Percentiles rank a stretch among this genome's conserved stretches.
phyloP scores from a whole-genome alignment of 1,140 invertebrate genomes.

The Telenomus remus region DNA sequence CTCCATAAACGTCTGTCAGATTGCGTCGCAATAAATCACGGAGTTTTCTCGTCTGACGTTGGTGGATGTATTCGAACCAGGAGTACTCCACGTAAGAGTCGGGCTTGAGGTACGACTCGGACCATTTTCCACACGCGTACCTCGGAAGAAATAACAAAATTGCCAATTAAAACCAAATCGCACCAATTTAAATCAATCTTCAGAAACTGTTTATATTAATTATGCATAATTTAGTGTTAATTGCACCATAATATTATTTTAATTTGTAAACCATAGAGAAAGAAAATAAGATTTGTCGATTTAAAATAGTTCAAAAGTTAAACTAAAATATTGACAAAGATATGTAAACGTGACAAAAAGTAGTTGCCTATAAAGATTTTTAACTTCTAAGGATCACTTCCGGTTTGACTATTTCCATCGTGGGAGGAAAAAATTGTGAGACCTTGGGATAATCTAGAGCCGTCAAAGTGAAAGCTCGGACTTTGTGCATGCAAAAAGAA shows the following conservation, averaged over 20 bases:
- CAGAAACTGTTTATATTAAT: no score
- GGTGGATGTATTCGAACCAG: conserved; percentile 81
- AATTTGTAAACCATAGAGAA: no score
- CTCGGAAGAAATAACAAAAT: conserved; percentile 37
- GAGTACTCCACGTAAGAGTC: conserved; percentile 78
- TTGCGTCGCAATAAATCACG: conserved; percentile 79
- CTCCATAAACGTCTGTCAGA: conserved; percentile 62
- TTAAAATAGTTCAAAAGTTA: no score
- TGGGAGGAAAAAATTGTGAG: conserved; percentile 2
- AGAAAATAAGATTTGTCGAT: no score
- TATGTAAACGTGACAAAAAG: no score
- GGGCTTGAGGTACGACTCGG: conserved; percentile 79
- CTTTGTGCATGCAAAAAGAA: conserved; percentile 44
- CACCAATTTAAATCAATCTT: no score
- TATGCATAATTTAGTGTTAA: no score
- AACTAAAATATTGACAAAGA: no score
- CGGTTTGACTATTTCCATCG: background rate
- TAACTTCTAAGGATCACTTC: no score
- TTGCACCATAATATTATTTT: no score
- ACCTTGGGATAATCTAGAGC: conserved; percentile 26
- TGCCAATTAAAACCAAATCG: background rate
- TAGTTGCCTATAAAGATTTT: no score
- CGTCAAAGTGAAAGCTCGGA: conserved; percentile 47
- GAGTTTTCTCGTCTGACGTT: conserved; percentile 72
- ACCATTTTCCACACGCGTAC: conserved; percentile 82